Conservation (phyloP, 2,797 vertebrate genomes). For the Etheostoma perlongum region DNA sequence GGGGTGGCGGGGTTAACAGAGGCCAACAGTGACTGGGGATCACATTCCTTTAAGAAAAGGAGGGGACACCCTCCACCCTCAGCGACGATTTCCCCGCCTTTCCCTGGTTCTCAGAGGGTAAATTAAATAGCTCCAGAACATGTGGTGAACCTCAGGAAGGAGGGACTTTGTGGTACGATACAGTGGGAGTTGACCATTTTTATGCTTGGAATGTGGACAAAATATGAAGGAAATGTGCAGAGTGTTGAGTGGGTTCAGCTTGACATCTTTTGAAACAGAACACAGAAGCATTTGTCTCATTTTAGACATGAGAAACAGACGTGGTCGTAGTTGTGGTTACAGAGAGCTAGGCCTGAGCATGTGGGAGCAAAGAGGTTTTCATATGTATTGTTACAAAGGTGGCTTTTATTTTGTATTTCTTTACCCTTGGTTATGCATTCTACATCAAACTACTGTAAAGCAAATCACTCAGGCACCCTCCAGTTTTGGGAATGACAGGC, state of each 20-base stretch:
- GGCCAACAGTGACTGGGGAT: slow-evolving; percentile 87
- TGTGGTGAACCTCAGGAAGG: slow-evolving; percentile 63
- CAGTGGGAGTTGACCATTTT: slow-evolving; percentile 54
- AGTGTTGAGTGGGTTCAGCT: slow-evolving; percentile 29
- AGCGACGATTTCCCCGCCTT: slow-evolving; percentile 49
- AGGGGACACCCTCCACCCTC: slow-evolving; percentile 56
- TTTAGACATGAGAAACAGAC: slow-evolving; percentile 35
- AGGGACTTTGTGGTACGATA: slow-evolving; percentile 50
- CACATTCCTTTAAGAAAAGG: slow-evolving; percentile 86
- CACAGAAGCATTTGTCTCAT: slow-evolving; percentile 49
- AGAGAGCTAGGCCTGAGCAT: slow-evolving; percentile 25
- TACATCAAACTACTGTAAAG: background rate
- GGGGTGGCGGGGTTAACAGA: slow-evolving; percentile 84
- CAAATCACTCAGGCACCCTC: slow-evolving; percentile 33
- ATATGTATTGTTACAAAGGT: slow-evolving; percentile 9
- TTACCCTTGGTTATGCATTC: background rate
- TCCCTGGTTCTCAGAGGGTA: slow-evolving; percentile 58
- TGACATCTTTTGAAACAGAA: slow-evolving; percentile 44
- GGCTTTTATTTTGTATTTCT: slow-evolving; percentile 20
- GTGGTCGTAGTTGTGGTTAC: slow-evolving; percentile 46
- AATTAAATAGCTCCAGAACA: slow-evolving; percentile 66
- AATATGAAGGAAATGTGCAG: slow-evolving; percentile 49
- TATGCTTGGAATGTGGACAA: slow-evolving; percentile 49
- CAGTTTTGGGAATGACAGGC: slow-evolving; percentile 17
- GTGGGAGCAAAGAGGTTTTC: slow-evolving; percentile 25